These are phyloP conservation scores for Lucinisca nassula DNA, from an alignment of 2,888 invertebrate species.

Conservation along the genomic window DNA sequence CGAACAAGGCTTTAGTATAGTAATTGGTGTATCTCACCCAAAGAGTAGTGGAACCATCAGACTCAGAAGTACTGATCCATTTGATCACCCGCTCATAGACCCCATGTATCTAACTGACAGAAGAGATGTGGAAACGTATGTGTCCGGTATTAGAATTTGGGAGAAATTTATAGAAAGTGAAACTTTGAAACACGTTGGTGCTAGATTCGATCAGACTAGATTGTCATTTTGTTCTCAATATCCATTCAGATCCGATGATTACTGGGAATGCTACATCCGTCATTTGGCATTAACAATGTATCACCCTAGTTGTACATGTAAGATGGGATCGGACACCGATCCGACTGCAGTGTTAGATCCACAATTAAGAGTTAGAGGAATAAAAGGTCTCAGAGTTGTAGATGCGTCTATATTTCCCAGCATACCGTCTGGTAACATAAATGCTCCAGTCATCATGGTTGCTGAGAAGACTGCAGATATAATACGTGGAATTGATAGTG, in stretches of 20 bases:
- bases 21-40: constrained; percentile 88
- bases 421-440: constrained; percentile 11
- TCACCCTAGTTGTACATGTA: constrained; percentile 8
- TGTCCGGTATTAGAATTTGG: constrained; percentile 32
- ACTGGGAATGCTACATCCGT: constrained; percentile 37
- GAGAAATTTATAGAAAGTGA: constrained; percentile 32
- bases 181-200: constrained; percentile 21
- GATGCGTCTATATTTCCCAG: constrained; percentile 11
- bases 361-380: background rate
- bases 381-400: background rate
- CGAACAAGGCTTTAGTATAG: constrained; percentile 79
- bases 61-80: constrained; percentile 92
- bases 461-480: constrained; percentile 32
- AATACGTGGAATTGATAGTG: constrained; percentile 8
- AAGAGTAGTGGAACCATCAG: constrained; percentile 94
- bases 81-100: constrained; percentile 94
- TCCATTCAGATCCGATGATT: constrained; percentile 30
- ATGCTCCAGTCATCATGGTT: constrained; percentile 41
- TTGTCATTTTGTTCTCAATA: constrained; percentile 12
- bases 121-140: constrained; percentile 50
- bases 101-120: constrained; percentile 94
- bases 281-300: constrained; percentile 37
- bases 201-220: background rate
- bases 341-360: background rate
- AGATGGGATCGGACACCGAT: constrained; percentile 4